phyloP scores from a whole-genome alignment of 2,888 invertebrate species.

The Cheiracanthium punctorium region DNA sequence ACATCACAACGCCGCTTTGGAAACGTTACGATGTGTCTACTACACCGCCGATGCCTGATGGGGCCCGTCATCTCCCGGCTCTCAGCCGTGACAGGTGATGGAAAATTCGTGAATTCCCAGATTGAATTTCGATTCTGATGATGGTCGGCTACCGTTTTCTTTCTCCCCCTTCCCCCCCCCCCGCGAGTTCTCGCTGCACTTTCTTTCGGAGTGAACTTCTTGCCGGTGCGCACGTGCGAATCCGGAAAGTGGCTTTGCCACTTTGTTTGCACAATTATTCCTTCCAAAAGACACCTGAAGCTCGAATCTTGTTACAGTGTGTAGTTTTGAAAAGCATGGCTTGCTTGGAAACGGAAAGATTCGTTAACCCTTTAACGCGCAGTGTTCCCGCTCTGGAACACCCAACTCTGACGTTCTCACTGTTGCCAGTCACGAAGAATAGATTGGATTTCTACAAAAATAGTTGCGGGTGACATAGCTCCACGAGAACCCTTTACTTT shows the following conservation, averaged over 20 bases:
- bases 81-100: background rate
- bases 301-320: no score
- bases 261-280: background rate
- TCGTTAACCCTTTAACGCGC: no score
- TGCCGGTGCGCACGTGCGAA: background rate
- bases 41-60: background rate
- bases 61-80: background rate
- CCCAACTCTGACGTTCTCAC: no score
- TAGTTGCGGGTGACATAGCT: no score
- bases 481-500: no score
- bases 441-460: no score
- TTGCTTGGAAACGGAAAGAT: no score
- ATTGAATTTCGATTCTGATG: background rate
- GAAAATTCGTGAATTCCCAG: background rate
- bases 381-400: no score
- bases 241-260: background rate
- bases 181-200: no score
- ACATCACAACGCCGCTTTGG: background rate
- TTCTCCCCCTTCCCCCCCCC: background rate
- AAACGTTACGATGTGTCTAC: background rate
- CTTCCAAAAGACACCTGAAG: background rate
- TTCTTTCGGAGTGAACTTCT: no score
- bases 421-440: no score
- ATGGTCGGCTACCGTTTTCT: background rate
- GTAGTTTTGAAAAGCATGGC: no score